Conservation (phyloP, 2,797 vertebrate genomes). For the Columba guinea region DNA sequence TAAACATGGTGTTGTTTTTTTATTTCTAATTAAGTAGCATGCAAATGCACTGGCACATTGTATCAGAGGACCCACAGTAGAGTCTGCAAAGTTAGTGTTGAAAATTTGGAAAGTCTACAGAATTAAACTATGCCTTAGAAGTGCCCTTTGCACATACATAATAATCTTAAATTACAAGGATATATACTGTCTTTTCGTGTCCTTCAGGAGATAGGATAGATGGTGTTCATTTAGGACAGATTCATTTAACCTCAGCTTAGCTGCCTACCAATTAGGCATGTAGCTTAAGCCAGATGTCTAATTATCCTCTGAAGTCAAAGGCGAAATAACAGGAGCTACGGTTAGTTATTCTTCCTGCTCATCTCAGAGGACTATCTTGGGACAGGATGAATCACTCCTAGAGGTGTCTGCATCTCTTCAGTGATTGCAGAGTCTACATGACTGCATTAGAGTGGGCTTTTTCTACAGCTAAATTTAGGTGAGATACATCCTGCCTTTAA, state of each 20-base stretch:
- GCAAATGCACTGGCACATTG: neutral
- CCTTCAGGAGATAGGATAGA: neutral
- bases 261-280: neutral
- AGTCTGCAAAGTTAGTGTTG: neutral
- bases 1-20: neutral
- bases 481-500: neutral
- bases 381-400: neutral
- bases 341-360: neutral
- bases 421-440: neutral
- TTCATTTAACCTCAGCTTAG: neutral
- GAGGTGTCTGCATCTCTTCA: neutral
- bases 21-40: neutral
- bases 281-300: neutral
- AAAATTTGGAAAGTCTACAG: neutral
- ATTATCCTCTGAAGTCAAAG: neutral
- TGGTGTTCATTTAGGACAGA: neutral
- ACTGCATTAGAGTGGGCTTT: neutral
- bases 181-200: neutral
- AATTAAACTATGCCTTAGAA: neutral
- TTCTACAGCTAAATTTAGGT: neutral
- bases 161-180: neutral
- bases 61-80: neutral
- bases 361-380: neutral
- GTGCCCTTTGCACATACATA: neutral
- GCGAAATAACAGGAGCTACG: neutral